Conservation (phyloP, 2,888 invertebrate genomes). For the Cephus rjabovi region DNA sequence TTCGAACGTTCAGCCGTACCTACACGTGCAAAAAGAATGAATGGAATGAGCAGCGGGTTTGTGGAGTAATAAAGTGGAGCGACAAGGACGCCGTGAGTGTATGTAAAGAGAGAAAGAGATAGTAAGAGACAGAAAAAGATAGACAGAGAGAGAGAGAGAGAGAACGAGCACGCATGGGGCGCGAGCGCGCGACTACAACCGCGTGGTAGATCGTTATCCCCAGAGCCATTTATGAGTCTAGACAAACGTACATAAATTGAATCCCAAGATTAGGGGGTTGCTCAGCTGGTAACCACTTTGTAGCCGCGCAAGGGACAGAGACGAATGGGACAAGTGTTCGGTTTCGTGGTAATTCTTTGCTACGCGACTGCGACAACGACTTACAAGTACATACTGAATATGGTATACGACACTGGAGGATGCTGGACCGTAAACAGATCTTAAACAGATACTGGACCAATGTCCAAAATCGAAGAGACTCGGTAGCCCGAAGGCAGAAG, state of each 20-base stretch:
- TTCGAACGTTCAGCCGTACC: no score
- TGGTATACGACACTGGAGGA: no score
- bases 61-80: no score
- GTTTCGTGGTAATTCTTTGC: background rate
- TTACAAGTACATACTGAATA: no score
- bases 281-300: slow-evolving; percentile 39
- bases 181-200: slow-evolving; percentile 2
- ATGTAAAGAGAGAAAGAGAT: background rate
- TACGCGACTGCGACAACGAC: no score
- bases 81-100: background rate
- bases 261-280: slow-evolving; percentile 32
- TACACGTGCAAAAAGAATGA: no score
- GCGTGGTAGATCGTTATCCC: slow-evolving; percentile 33
- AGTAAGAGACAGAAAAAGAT: background rate
- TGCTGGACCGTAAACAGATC: no score
- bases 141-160: slow-evolving; percentile 1
- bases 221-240: slow-evolving; percentile 31
- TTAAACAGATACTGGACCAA: no score
- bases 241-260: slow-evolving; percentile 44
- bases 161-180: background rate
- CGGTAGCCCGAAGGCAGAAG: background rate
- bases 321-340: slow-evolving; percentile 34
- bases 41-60: no score
- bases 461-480: no score
- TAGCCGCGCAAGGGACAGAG: slow-evolving; percentile 36